These are phyloP conservation scores for Eumacrocentrus americanus DNA, from an alignment of 2,888 invertebrate species.

Conservation along the genomic window DNA sequence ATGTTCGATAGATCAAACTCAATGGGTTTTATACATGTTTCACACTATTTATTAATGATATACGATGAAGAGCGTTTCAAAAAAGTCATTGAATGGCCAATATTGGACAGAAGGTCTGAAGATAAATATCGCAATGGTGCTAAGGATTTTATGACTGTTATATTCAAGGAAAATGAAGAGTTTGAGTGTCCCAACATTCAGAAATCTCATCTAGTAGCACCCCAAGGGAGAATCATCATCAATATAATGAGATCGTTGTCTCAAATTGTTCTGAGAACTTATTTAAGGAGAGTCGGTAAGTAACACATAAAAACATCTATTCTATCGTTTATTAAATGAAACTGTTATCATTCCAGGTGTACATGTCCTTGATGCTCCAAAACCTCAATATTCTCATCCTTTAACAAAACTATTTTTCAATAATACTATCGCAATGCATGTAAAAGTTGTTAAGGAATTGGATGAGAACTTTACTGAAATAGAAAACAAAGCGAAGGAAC, in stretches of 20 bases:
- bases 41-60: constrained; percentile 51
- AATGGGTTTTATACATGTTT: constrained; percentile 51
- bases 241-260: constrained; percentile 56
- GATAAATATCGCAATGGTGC: constrained; percentile 52
- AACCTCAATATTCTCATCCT: constrained; percentile 37
- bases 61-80: constrained; percentile 49
- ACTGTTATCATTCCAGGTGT: constrained; percentile 7
- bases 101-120: constrained; percentile 53
- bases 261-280: constrained; percentile 46
- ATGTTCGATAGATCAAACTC: constrained; percentile 59
- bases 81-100: constrained; percentile 52
- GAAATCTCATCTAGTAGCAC: constrained; percentile 51
- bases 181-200: constrained; percentile 52
- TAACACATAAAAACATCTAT: no score
- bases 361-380: constrained; percentile 35
- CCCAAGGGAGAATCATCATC: constrained; percentile 53
- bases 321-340: no score
- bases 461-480: constrained; percentile 20
- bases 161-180: constrained; percentile 51
- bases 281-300: constrained; percentile 46
- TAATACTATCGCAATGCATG: constrained; percentile 33
- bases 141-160: constrained; percentile 45
- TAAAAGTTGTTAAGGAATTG: constrained; percentile 31
- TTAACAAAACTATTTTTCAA: constrained; percentile 40
- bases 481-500: constrained; percentile 29